phyloP scores from a whole-genome alignment of 2,113 vertebrate species.

The Caranx ignobilis region DNA sequence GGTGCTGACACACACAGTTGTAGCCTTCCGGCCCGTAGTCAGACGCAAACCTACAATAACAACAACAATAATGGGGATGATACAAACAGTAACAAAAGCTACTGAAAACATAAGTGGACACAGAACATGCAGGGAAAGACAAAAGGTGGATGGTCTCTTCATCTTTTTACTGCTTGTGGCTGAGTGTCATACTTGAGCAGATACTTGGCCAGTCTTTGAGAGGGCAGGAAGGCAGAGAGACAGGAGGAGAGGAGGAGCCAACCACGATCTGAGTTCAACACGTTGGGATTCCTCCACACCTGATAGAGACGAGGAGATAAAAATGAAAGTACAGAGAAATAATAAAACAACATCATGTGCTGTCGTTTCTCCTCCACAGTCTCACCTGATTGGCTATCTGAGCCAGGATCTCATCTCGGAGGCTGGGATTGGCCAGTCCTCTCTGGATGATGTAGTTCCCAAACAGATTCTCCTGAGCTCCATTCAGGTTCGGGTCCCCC shows the following conservation, averaged over 20 bases:
- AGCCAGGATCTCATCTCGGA: conserved; percentile 93
- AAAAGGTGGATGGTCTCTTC: not conserved
- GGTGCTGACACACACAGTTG: conserved; percentile 93
- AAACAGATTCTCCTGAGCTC: conserved; percentile 90
- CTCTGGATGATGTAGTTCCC: conserved; percentile 97
- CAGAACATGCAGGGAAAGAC: not conserved
- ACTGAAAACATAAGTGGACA: not conserved
- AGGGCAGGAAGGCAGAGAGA: conserved; percentile 91
- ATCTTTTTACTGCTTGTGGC: not conserved
- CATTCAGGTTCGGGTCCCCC: conserved; percentile 92
- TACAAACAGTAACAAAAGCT: not conserved
- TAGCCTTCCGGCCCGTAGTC: conserved; percentile 88
- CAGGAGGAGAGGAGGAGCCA: conserved; percentile 94
- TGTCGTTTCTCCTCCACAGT: conserved; percentile 18
- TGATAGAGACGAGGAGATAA: conserved; percentile 69
- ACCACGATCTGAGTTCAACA: conserved; percentile 92
- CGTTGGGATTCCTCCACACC: conserved; percentile 92
- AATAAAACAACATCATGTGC: not conserved
- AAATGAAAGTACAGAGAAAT: not conserved
- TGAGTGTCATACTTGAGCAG: conserved; percentile 91
- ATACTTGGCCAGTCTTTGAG: conserved; percentile 89
- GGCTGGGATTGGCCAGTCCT: conserved; percentile 86
- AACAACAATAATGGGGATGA: not conserved
- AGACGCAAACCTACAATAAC: conserved; percentile 65
- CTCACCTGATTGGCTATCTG: conserved; percentile 96